Base-by-base conservation (phyloP, 2,888 invertebrate species). In the Mellilla xanthometata region DNA sequence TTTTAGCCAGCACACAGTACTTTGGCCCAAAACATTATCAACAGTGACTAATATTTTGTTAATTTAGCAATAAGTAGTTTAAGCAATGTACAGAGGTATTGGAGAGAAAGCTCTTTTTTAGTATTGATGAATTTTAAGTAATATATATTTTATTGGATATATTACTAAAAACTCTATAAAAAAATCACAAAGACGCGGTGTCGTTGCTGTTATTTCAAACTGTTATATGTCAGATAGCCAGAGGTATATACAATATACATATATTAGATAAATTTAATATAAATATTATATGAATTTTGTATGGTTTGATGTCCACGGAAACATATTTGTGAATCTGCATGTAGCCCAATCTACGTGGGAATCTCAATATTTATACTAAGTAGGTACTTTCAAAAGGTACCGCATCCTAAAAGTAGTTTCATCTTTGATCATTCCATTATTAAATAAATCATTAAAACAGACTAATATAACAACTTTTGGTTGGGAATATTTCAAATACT, bases 11-110 rank as follows among this genome's bases (percentile, higher is more conserved):
- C 68, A 68, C 66, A 68, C 65, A 65, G 68, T 55, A 52, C 44
- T 44, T 59, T 41, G 56, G 62, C 60, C 62, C 62, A 51, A 65
- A 64, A 60, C 63, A 52, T 65, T 60, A 40, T 60, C 62, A 68
- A 66, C 66, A 67, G 66, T 65, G 64, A 73, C 49, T 57, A 53
- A 57, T 42, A 55, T 64, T 69, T 57, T 62, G 62, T 76, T 73
- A 64, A 55, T 52, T 64, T 73, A 78, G 75, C 71, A 76, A 76
- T 79, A 79, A 75, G 64, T 75, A 75, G 64, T 52, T 68, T 60
- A 56, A 62, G 54, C 55, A 48, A 56, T 65, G 60, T 66, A 54
- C 13, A 46, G 45, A 62, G 66, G 58, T 60, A 69, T 60, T 59
- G 61, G 67, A 74, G 66, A 68, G 65, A 65, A 65, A 67, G 57